phyloP scores from a whole-genome alignment of 2,888 invertebrate genomes.

The Amitus sp. region DNA sequence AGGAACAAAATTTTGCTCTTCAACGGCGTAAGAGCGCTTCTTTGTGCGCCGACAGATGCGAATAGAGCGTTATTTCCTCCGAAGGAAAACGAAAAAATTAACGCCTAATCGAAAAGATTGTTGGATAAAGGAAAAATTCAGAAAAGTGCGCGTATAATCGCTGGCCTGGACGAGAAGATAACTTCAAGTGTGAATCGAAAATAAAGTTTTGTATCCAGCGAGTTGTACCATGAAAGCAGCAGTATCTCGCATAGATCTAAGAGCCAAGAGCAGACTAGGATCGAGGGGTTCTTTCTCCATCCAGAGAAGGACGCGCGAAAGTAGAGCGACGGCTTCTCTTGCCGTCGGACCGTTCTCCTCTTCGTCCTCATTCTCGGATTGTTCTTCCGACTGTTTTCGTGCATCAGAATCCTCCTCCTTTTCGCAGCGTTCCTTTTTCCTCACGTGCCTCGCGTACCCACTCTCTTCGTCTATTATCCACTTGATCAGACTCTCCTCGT shows the following conservation, averaged over 20 bases:
- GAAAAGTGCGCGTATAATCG: too few relatives aligned
- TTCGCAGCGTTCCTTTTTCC: slow-evolving; percentile 40
- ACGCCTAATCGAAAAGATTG: too few relatives aligned
- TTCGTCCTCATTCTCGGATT: slow-evolving; percentile 14
- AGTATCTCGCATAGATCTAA: slow-evolving; percentile 62
- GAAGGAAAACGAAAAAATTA: too few relatives aligned
- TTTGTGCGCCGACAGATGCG: too few relatives aligned
- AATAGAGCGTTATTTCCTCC: too few relatives aligned
- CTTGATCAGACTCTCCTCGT: slow-evolving; percentile 47
- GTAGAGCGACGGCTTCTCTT: slow-evolving; percentile 61
- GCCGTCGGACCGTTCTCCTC: slow-evolving; percentile 55
- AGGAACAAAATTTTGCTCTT: too few relatives aligned
- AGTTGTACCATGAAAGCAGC: slow-evolving; percentile 58
- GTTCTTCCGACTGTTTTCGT: not conserved
- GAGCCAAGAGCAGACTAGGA: slow-evolving; percentile 60
- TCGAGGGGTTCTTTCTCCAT: slow-evolving; percentile 68
- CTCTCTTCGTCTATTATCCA: slow-evolving; percentile 57
- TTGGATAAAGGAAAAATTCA: too few relatives aligned
- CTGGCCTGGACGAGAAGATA: too few relatives aligned
- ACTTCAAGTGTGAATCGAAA: too few relatives aligned
- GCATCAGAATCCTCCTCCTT: slow-evolving; percentile 36
- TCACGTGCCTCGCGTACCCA: slow-evolving; percentile 45
- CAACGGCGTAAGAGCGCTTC: too few relatives aligned
- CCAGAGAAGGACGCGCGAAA: slow-evolving; percentile 65
- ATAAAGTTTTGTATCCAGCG: too few relatives aligned